Evolutionary conservation across 2,113 vertebrate species (phyloP).

Genomic region (Halichoerus grypus): DNA sequence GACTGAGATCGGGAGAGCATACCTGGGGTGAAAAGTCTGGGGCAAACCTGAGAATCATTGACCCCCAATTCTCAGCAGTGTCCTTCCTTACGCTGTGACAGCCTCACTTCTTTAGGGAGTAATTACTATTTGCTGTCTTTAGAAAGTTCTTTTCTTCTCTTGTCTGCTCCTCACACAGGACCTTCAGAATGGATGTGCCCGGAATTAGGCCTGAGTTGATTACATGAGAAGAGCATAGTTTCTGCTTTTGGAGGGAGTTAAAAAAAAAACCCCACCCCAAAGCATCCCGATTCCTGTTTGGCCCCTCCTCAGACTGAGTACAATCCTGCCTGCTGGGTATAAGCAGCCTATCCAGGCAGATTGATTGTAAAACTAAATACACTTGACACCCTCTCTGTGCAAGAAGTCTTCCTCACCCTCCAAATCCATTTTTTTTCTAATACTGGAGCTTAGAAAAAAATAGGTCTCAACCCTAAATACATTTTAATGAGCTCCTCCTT

Average conservation of each 20-base stretch:
- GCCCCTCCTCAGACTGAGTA: not conserved
- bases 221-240: not conserved
- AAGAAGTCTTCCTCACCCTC: not conserved
- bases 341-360: not conserved
- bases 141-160: not conserved
- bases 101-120: not conserved
- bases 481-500: not conserved
- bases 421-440: not conserved
- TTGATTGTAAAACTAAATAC: not conserved
- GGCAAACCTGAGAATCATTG: fast-evolving
- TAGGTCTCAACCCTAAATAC: not conserved
- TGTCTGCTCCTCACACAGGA: not conserved
- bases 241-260: not conserved
- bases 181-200: not conserved
- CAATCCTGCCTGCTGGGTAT: too few species aligned
- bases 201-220: not conserved
- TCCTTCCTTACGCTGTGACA: not conserved
- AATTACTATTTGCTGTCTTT: not conserved
- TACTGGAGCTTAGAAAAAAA: not conserved
- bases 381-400: not conserved
- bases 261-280: not conserved
- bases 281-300: not conserved
- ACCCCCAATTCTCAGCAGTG: too few species aligned
- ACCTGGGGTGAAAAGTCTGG: fast-evolving
- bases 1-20: not conserved